These are phyloP conservation scores for Strix uralensis DNA, from an alignment of 2,113 vertebrate species.

Conservation along the genomic window DNA sequence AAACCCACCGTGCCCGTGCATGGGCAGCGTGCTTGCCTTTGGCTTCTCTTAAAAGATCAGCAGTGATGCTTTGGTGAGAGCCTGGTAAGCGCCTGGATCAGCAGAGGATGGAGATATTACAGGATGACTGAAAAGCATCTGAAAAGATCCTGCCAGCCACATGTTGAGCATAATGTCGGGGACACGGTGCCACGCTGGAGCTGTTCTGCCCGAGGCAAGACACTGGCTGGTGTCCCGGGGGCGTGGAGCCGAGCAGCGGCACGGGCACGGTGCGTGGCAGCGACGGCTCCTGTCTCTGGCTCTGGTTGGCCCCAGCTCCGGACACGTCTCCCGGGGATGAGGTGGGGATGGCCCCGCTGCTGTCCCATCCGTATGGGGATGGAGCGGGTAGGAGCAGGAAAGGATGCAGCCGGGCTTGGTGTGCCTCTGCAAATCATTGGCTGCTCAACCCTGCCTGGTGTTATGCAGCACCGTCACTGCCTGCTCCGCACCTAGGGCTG, in stretches of 20 bases:
- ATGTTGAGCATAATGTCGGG: accelerated
- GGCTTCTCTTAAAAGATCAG: neutral
- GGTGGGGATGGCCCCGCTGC: accelerated
- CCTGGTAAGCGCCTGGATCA: accelerated
- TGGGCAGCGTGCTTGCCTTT: neutral
- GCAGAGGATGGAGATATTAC: neutral
- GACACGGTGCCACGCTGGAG: accelerated
- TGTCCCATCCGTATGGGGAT: accelerated
- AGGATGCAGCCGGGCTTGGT: accelerated
- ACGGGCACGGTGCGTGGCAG: neutral
- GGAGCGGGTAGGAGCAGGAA: accelerated
- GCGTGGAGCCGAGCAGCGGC: accelerated
- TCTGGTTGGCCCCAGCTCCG: accelerated
- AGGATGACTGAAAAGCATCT: neutral
- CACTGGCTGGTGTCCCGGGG: accelerated
- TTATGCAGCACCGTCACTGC: accelerated
- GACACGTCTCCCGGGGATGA: accelerated
- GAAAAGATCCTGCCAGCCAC: neutral
- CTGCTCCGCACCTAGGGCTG: neutral
- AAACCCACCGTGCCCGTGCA: accelerated
- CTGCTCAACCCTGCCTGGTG: neutral
- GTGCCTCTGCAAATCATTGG: neutral
- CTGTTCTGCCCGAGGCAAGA: neutral
- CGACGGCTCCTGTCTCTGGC: accelerated
- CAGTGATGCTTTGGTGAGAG: neutral